Percentiles rank a stretch among this genome's conserved stretches.
phyloP scores from a whole-genome alignment of 1,140 invertebrate genomes.

The Eriocheir sinensis region DNA sequence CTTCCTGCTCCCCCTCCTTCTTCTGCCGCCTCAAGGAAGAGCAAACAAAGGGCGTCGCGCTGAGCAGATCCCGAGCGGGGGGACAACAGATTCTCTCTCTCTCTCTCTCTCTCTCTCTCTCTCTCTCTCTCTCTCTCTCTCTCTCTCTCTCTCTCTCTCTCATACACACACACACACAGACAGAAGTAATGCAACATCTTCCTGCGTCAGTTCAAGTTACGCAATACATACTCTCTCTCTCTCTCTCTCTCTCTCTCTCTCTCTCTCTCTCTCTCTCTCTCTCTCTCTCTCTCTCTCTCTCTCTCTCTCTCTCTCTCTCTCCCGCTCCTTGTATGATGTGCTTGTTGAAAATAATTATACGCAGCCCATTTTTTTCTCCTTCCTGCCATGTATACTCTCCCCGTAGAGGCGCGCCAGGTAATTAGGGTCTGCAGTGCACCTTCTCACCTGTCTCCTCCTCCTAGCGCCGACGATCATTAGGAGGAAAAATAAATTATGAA shows the following conservation, averaged over 20 bases:
- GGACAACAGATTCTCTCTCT: not conserved
- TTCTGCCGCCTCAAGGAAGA: not conserved
- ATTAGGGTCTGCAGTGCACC: not conserved
- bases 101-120: conserved; percentile 4
- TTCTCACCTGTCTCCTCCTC: not conserved
- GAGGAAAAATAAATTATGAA: not conserved
- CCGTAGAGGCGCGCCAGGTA: not conserved
- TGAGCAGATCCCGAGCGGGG: not conserved
- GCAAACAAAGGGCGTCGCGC: not conserved
- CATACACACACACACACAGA: no score
- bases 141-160: not conserved
- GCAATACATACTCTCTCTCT: not conserved
- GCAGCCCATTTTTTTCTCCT: no score
- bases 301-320: no score
- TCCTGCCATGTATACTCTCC: no score
- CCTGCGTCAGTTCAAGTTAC: no score
- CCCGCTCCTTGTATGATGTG: no score
- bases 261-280: not conserved
- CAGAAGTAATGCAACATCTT: no score
- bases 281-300: no score
- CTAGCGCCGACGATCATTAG: not conserved
- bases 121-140: conserved; percentile 4
- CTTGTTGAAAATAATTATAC: no score
- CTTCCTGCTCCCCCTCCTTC: not conserved
- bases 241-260: conserved; percentile 4